Base-by-base conservation (phyloP, 1,140 invertebrate species). In the Diachasma alloeum region DNA sequence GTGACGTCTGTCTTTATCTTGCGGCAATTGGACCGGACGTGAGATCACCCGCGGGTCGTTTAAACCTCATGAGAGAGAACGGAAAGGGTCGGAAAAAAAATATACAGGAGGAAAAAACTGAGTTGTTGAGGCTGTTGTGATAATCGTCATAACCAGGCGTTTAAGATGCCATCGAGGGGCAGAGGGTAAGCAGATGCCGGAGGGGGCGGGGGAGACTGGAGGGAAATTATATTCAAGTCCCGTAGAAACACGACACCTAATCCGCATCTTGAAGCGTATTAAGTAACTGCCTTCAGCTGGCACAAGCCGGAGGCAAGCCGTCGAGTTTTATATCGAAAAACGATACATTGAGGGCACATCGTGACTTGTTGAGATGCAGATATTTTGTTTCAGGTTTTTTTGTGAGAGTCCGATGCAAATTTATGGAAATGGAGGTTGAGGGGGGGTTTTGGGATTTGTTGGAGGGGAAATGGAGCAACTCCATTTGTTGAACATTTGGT, bases 241-340 rank as follows among this genome's bases (percentile, higher is more conserved):
- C 74, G 46, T 24, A 76, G 87, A 83, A 89, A 89, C 81, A 70
- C 80, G 85, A 89, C 70, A 86, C 85, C 84, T 83, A 87, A 88
- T 87, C 84, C 83, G 36, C 80, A 83, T 75, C 78, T 80, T 78
- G 77, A 82, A 81, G 75, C 81, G 83, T 87, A 88, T 89, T 88
- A 87, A 89, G 80, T 89, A 81, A 86, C 87, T 83, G 76, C 76
- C 82, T 81, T 84, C 76, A 80, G 79, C 76, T 75, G 72, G 67
- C 31, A 72, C 44, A 68, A 67, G 59, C 59, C 59, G 24, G 19
- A 22, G 31, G 17, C 26, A 66, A 26, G 0, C 39, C 17, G 13
- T 48, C 10, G 15, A 68, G 22, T 75, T 31, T 42, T 75, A 56
- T 72, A 68, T 68, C 31, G 73, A 74, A 67, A 68, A 74, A 66